Base-by-base conservation (phyloP, 2,888 invertebrate species). In the Achlya flavicornis region DNA sequence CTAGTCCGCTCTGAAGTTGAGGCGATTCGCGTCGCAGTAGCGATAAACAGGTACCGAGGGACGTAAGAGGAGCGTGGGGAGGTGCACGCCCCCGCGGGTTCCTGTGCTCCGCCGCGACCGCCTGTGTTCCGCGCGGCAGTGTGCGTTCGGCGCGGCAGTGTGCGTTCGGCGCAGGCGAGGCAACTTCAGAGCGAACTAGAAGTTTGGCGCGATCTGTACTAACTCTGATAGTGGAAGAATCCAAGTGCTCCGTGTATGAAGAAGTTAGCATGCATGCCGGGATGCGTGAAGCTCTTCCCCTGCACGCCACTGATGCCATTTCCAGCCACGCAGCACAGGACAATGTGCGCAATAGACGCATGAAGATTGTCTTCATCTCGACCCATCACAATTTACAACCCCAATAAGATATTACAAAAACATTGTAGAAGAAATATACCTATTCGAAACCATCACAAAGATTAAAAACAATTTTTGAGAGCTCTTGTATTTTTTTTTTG, bases 191-290 rank as follows among this genome's bases (percentile, higher is more conserved):
- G n/a, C n/a, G n/a, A n/a, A n/a, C n/a, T n/a, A n/a, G n/a, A n/a
- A n/a, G n/a, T n/a, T n/a, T n/a, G n/a, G n/a, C n/a, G n/a, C n/a
- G n/a, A n/a, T n/a, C n/a, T n/a, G n/a, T n/a, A 77, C 83, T 82
- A 64, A 88, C 90, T 88, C 71, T 88, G 89, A 66, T 80, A 86
- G 70, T 90, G 83, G 48, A 91, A 66, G 69, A 91, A 83, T 74
- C 92, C 92, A 62, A 91, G 11, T 48, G 90, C 64, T 64, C 91
- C 91, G 62, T 92, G 92, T 68, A 92, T 70, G 70, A 92, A 86
- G 73, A 86, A 89, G 73, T 92, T 92, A 1, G 80, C 86, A 70
- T 92, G 91, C 88, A 91, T 87, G 58, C 92, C 92, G 1, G 90
- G 88, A 63, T 90, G 84, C 43, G 87, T 84, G 70, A 75, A 91